Evolutionary conservation across 2,888 invertebrate genomes (phyloP), one percentile per base, ranked within the genome.

Genomic region (Trichogramma dendrolimi): DNA sequence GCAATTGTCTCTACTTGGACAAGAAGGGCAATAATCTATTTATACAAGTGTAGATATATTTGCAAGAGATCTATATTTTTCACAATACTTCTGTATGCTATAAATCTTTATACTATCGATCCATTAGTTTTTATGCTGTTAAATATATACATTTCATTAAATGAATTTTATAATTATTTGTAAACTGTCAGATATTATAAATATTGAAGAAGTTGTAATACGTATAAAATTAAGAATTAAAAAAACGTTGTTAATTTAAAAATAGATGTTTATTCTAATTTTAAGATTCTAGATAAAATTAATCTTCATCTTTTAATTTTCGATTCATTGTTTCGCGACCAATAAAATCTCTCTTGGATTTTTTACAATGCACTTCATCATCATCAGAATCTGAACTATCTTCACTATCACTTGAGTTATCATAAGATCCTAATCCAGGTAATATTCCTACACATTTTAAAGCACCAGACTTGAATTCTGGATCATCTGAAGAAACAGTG

Each of bases 381-480:
- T 85, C 84, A 64, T 90, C 90, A 40, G 86, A 85, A 65, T 87
- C 88, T 0, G 88, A 87, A 73, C 89, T 89, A 57, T 85, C 80
- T 60, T 85, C 85, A 69, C 83, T 84, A 66, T 85, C 85, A 68
- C 85, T 89, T 1, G 91, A 89, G 63, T 89, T 87, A 0, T 85
- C 85, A 71, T 91, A 94, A 66, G 86, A 85, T 0, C 92, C 92
- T 58, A 95, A 83, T 0, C 94, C 94, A 0, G 94, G 94, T 61
- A 95, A 80, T 56, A 93, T 86, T 1, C 89, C 94, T 62, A 92
- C 85, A 72, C 91, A 91, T 44, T 83, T 84, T 66, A 90, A 69
- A 6, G 74, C 74, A 38, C 72, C 69, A 4, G 68, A 11, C 64
- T 70, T 67, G 43, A 67, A 61, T 58, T 68, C 64, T 11, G 65